phyloP scores from a whole-genome alignment of 1,140 invertebrate genomes.

The Sitophilus oryzae region DNA sequence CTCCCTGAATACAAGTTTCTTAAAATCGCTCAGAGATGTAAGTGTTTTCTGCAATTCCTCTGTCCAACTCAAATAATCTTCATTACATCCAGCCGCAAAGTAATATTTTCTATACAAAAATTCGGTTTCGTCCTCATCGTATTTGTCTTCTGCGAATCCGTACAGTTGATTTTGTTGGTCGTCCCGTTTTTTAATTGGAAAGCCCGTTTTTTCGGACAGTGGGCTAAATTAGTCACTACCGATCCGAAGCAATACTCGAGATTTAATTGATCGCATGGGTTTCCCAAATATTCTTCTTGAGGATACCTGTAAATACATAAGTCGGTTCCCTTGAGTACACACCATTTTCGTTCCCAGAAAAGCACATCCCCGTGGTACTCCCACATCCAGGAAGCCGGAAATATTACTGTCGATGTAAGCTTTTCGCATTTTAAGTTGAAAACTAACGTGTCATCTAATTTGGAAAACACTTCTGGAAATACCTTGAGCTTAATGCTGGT shows the following conservation, averaged over 20 bases:
- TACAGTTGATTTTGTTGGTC: not conserved
- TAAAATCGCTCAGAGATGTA: slow-evolving; percentile 3
- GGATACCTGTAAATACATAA: slow-evolving; percentile 21
- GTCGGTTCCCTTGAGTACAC: slow-evolving; percentile 7
- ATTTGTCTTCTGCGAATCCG: not conserved
- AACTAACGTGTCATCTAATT: slow-evolving; percentile 2
- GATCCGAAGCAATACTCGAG: slow-evolving; percentile 17
- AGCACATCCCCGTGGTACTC: not conserved
- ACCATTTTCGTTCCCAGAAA: slow-evolving; percentile 25
- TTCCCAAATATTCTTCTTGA: slow-evolving; percentile 12
- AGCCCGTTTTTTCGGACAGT: slow-evolving; percentile 11
- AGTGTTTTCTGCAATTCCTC: slow-evolving; percentile 7
- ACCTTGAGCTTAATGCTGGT: not conserved
- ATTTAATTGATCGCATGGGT: slow-evolving; percentile 9
- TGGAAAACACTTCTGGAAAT: slow-evolving; percentile 3
- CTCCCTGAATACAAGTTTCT: slow-evolving; percentile 7
- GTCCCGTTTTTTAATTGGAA: slow-evolving; percentile 17
- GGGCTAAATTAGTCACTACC: slow-evolving; percentile 8
- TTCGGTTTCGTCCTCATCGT: slow-evolving; percentile 2
- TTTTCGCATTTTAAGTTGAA: slow-evolving; percentile 12
- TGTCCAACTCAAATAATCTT: slow-evolving; percentile 9
- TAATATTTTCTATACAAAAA: slow-evolving; percentile 6
- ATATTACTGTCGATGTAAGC: not conserved
- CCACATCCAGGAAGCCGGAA: slow-evolving; percentile 6
- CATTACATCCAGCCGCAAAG: not conserved